Evolutionary conservation across 2,888 invertebrate species (phyloP), one percentile per base, ranked within the genome.

Genomic region (Drosophila tanythrix): DNA sequence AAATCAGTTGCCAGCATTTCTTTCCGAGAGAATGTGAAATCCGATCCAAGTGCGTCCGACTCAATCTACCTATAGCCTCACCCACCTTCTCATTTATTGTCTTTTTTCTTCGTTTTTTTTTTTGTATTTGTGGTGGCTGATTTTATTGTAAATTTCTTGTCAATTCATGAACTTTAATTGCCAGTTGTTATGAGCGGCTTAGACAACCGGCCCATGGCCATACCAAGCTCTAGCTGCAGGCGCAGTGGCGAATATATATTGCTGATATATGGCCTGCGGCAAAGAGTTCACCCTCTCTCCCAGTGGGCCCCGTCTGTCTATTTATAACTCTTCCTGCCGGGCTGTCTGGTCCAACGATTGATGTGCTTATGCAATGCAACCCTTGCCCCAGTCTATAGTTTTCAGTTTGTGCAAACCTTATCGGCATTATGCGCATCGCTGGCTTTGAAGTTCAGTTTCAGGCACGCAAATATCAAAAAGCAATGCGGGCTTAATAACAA

Each of bases 281-380:
- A 87, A 72, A 74, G 58, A 55, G 57, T 65, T 67, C 64, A 61
- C 52, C 53, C 53, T 33, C 52, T 21, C 62, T 6, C 36, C 36
- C 31, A 13, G 10, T 33, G 56, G n/a, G 2, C 7, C 58, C 58
- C 53, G n/a, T 57, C 31, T 50, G 46, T 1, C 35, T 29, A 53
- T 40, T 25, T 25, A 13, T 21, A 55, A 57, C 72, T 63, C 60
- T 76, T 71, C 53, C 80, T 79, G 52, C 46, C 40, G 46, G 35
- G 64, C 63, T 76, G 89, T 81, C 87, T 86, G 83, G 83, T 83
- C 81, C 83, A 88, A 84, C 87, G 83, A 84, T 84, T 84, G 83
- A 84, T 84, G 83, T 83, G 84, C 81, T 84, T 84, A 84, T 84
- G 83, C 89, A 84, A 84, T 89, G 89, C 86, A 79, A 84, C 89